Evolutionary conservation across 1,140 invertebrate species (phyloP).

Genomic region (Lysiphlebus fabarum): DNA sequence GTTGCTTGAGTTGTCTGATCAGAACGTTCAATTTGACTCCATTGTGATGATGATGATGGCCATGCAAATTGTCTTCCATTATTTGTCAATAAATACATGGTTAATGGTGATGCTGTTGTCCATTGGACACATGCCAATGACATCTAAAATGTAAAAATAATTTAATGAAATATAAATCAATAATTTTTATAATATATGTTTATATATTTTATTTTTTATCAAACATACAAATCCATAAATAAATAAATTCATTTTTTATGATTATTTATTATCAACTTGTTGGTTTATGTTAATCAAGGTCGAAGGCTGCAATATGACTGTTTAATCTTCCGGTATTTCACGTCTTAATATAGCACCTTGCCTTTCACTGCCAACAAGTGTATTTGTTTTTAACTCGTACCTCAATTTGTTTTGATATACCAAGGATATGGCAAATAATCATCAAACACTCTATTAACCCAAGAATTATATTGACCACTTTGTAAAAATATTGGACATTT

Average conservation of each 20-base stretch:
- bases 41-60: constrained; percentile 26
- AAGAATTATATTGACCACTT: too few species aligned
- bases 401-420: background rate
- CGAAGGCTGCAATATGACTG: constrained; percentile 43
- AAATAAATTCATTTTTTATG: constrained; percentile 27
- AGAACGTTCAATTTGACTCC: constrained; percentile 38
- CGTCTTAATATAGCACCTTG: constrained; percentile 50
- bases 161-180: background rate
- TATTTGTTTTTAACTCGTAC: background rate
- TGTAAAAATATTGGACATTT: too few species aligned
- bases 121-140: constrained; percentile 37
- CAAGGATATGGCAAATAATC: background rate
- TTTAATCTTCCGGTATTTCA: constrained; percentile 49
- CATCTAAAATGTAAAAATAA: constrained; percentile 30
- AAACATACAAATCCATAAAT: constrained; percentile 45
- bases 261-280: constrained; percentile 10
- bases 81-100: constrained; percentile 32
- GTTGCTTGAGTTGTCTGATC: constrained; percentile 30
- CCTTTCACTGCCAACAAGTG: constrained; percentile 49
- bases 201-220: background rate
- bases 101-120: constrained; percentile 37
- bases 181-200: background rate
- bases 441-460: too few species aligned
- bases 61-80: constrained; percentile 31
- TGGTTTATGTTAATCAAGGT: constrained; percentile 17